Base-by-base conservation (phyloP, 2,888 invertebrate genomes). In the Cyaniris semiargus region DNA sequence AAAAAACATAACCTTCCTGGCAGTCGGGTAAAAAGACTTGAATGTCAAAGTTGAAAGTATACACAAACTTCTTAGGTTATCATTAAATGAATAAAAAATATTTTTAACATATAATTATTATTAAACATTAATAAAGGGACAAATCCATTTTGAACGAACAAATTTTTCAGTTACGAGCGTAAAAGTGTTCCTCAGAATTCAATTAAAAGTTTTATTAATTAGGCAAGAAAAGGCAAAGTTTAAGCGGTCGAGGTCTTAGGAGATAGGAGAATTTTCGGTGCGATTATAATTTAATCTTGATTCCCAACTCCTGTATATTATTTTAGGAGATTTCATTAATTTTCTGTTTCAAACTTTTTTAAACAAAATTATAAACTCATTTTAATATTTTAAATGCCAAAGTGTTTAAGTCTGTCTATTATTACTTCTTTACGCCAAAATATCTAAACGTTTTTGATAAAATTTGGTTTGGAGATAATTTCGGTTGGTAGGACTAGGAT, bases 151-250 rank as follows among this genome's bases (percentile, higher is more conserved):
- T 27, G 18, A 27, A 44, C 5, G 21, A 44, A 72, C 15, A 27
- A 74, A 53, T 53, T 74, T 74, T 74, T 74, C 74, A 53, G 74
- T 48, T 48, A 74, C 53, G 18, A 23, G 27, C 53, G 48, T 48
- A 27, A 74, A 89, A 89, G 90, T 88, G 86, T 88, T 89, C 86
- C 85, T 87, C 89, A 84, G 86, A 87, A 92, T 92, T 91, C 90
- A 91, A 93, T 93, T 93, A 92, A 93, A 93, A 93, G 90, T 90
- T 93, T 93, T 91, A 92, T 91, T 92, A 90, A 93, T 92, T 91
- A 90, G 86, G 86, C 87, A 88, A 89, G 89, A 90, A 90, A 90
- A 89, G 86, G 83, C 86, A 85, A 87, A 87, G 87, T 86, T 80
- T 78, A 85, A 89, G 89, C 87, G 88, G 90, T 89, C 53, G 89